Conservation (phyloP, 1,140 invertebrate species). For the Papilio xuthus region DNA sequence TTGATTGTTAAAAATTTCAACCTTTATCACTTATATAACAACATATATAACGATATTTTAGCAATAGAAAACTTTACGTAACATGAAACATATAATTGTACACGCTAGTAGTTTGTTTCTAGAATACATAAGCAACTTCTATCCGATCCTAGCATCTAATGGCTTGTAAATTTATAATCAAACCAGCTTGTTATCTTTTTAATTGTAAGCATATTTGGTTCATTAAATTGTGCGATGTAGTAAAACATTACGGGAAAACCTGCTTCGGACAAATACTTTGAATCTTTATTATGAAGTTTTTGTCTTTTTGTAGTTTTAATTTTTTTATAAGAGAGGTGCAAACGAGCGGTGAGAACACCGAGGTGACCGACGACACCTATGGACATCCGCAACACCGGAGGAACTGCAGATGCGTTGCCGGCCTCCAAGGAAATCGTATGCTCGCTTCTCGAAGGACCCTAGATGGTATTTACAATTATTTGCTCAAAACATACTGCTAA, state of each 20-base stretch:
- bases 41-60: constrained; percentile 54
- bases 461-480: neutral
- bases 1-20: constrained; percentile 54
- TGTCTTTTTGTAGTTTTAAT: neutral
- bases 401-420: too few species aligned
- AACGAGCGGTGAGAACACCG: too few species aligned
- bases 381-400: too few species aligned
- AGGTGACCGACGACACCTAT: too few species aligned
- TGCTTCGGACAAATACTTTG: neutral
- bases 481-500: neutral
- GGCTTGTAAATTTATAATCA: constrained; percentile 1
- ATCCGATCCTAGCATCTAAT: neutral
- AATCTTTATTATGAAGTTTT: neutral
- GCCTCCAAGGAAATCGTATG: too few species aligned
- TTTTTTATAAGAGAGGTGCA: too few species aligned
- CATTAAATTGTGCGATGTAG: neutral
- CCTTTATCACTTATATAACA: constrained; percentile 57
- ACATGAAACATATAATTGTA: neutral
- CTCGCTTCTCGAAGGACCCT: too few species aligned
- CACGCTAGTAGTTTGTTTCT: neutral
- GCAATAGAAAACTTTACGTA: constrained; percentile 21
- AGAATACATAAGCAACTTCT: neutral
- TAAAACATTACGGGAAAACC: neutral
- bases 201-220: neutral
- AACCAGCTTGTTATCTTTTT: constrained; percentile 8